Evolutionary conservation across 2,888 invertebrate species (phyloP), one percentile per base, ranked within the genome.

Genomic region (Proisotoma minuta): DNA sequence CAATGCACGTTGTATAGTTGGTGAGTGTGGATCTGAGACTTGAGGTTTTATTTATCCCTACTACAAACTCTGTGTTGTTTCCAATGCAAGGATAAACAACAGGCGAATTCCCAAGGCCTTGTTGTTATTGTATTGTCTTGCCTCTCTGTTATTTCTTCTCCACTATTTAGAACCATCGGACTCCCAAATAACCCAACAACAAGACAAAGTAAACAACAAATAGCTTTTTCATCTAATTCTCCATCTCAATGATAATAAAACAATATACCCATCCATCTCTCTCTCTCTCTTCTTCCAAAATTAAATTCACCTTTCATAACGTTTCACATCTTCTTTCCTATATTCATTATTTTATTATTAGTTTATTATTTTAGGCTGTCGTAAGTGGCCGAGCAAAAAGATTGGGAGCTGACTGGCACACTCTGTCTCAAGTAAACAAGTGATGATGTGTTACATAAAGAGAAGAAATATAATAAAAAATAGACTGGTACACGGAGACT

Each of bases 91-190:
- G 63, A 63, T 69, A 69, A 69, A 69, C 69, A 69, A 64, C 62
- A 59, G 66, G 59, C 64, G 59, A 64, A 66, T 66, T 71, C 65
- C 71, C 69, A 72, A 72, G 71, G 71, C 65, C 69, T 72, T 62
- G 65, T 65, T 71, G 67, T 70, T 70, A 65, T 70, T 71, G 57
- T 57, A 56, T 66, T 63, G 63, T 62, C 68, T 68, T 59, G 60
- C 39, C 34, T 56, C 29, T 49, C 34, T 57, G 59, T 39, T 49
- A 24, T 48, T 57, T 49, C 49, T 48, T 57, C 49, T 43, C 5
- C 43, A 43, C 43, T n/a, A 34, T 10, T 34, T 10, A 8, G 43
- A n/a, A 43, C 43, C n/a, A n/a, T 28, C 15, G 49, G 49, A 50
- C 50, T 52, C 26, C 49, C 61, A 53, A 50, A 48, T 49, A 2